These are phyloP conservation scores for Oryzias javanicus DNA, from an alignment of 2,113 vertebrate genomes.

Conservation along the genomic window DNA sequence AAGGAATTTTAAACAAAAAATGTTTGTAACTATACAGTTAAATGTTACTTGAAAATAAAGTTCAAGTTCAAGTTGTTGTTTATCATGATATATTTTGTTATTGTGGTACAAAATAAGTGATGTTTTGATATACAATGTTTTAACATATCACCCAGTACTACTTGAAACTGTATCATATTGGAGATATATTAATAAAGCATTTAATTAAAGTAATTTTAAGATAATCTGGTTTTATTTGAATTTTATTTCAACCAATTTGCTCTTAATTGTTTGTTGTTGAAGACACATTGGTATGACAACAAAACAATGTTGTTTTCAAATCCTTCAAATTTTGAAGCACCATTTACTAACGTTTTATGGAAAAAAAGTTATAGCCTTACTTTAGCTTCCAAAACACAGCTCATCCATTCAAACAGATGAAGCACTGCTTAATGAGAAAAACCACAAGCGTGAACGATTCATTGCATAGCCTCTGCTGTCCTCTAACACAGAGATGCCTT, in stretches of 20 bases:
- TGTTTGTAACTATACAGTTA: too few species aligned
- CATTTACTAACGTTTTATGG: background rate
- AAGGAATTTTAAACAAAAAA: too few species aligned
- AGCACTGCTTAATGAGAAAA: background rate
- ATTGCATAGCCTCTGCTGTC: background rate
- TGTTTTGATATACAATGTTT: too few species aligned
- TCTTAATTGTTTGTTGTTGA: background rate
- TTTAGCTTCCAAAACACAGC: background rate
- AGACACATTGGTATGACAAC: background rate
- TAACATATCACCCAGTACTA: too few species aligned
- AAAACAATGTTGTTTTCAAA: background rate
- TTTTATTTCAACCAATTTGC: background rate
- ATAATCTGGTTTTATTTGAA: background rate
- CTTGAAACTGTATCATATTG: too few species aligned
- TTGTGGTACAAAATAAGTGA: too few species aligned
- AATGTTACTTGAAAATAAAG: too few species aligned
- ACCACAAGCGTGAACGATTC: background rate
- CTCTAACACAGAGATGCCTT: background rate
- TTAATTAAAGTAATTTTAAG: too few species aligned
- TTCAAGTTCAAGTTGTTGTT: too few species aligned
- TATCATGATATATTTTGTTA: too few species aligned
- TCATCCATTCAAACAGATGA: background rate
- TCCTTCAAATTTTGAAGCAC: background rate
- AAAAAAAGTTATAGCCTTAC: background rate
- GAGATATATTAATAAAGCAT: too few species aligned